Conservation (phyloP, 2,113 vertebrate genomes). For the Thamnophis sirtalis region DNA sequence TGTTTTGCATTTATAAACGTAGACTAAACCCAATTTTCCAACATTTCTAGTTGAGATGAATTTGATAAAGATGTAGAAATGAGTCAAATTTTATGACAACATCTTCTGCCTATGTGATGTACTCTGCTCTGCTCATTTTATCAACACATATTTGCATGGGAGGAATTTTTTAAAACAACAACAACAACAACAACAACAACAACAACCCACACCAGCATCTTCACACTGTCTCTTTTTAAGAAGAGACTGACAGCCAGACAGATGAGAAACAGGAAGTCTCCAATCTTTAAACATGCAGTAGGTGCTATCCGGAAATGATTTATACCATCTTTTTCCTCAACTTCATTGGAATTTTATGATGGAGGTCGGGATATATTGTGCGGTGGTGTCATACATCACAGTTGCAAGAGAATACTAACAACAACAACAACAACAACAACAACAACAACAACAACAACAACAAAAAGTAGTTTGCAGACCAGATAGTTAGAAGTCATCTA, state of each 20-base stretch:
- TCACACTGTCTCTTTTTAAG: background rate
- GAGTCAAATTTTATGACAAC: too few species aligned
- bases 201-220: background rate
- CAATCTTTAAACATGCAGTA: conserved; percentile 42
- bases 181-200: conserved; percentile 36
- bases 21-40: background rate
- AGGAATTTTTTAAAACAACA: conserved; percentile 7
- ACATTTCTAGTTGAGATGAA: background rate
- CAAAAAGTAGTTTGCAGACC: conserved; percentile 5
- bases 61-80: background rate
- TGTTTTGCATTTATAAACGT: background rate
- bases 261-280: conserved; percentile 27
- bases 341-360: conserved; percentile 66
- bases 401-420: conserved; percentile 22
- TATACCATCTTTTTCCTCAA: conserved; percentile 58
- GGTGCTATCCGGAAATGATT: conserved; percentile 56
- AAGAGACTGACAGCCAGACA: background rate
- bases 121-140: background rate
- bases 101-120: background rate
- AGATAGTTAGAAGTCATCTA: background rate
- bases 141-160: background rate
- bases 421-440: conserved; percentile 9
- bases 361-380: conserved; percentile 55
- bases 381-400: conserved; percentile 52
- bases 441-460: background rate